phyloP scores from a whole-genome alignment of 2,797 vertebrate genomes.

The Myiotriccus ornatus region DNA sequence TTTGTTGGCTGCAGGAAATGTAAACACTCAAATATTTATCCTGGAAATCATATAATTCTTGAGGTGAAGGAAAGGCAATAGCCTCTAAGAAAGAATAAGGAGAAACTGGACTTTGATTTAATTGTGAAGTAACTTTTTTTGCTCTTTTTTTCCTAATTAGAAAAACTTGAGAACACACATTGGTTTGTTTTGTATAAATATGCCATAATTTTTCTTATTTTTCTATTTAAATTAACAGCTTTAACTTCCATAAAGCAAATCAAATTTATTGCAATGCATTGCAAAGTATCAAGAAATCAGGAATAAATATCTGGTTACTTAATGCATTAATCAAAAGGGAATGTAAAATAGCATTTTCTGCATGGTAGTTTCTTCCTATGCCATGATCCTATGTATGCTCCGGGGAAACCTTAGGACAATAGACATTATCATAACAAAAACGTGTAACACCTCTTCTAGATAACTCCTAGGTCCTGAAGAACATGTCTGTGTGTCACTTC shows the following conservation, averaged over 20 bases:
- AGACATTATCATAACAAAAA: neutral
- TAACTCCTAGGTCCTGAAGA: neutral
- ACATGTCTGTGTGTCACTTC: neutral
- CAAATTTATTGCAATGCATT: neutral
- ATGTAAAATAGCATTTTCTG: neutral
- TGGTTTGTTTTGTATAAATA: neutral
- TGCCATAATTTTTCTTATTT: neutral
- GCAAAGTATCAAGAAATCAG: neutral
- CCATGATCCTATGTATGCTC: fast-evolving
- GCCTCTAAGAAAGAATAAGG: neutral
- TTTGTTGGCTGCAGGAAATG: neutral
- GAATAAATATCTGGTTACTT: neutral
- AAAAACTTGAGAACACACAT: neutral
- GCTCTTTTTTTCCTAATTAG: neutral
- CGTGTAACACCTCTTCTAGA: neutral
- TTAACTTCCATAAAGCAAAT: neutral
- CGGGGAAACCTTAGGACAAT: neutral
- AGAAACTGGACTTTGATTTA: neutral
- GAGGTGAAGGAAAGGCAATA: neutral
- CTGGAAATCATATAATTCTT: neutral
- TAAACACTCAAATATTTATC: neutral
- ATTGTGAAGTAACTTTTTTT: neutral
- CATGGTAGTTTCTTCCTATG: neutral
- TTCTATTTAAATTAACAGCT: neutral
- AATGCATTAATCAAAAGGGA: neutral